Evolutionary conservation across 1,140 invertebrate genomes (phyloP).

Genomic region (Zophobas morio): DNA sequence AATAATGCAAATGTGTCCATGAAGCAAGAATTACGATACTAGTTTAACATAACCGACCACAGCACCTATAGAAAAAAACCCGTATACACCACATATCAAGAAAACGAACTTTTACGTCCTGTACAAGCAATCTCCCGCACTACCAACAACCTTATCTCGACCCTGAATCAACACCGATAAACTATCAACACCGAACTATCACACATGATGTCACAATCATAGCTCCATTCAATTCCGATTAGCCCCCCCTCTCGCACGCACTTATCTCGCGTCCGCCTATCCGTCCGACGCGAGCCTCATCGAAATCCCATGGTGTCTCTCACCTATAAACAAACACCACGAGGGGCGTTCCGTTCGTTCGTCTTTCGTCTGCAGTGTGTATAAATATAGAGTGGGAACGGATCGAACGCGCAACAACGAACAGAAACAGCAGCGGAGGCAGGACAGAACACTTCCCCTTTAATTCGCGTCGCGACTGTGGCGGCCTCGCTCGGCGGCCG

Average conservation of each 20-base stretch:
- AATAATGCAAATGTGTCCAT: too few species aligned
- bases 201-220: constrained; percentile 14
- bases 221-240: constrained; percentile 10
- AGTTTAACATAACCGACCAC: too few species aligned
- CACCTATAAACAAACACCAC: too few species aligned
- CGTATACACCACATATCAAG: too few species aligned
- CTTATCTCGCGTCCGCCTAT: not conserved
- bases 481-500: constrained; percentile 59
- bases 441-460: constrained; percentile 55
- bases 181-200: not conserved
- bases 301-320: too few species aligned
- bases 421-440: constrained; percentile 14
- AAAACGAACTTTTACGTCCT: too few species aligned
- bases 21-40: too few species aligned
- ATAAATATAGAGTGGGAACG: constrained; percentile 19
- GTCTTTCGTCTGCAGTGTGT: not conserved
- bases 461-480: constrained; percentile 61
- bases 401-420: constrained; percentile 27
- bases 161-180: constrained; percentile 11
- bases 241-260: not conserved
- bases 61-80: too few species aligned
- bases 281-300: too few species aligned
- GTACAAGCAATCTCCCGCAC: too few species aligned
- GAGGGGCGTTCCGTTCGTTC: too few species aligned
- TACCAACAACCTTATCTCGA: constrained; percentile 2